These are phyloP conservation scores for Lycorma delicatula DNA, from an alignment of 1,140 invertebrate genomes.

Conservation along the genomic window DNA sequence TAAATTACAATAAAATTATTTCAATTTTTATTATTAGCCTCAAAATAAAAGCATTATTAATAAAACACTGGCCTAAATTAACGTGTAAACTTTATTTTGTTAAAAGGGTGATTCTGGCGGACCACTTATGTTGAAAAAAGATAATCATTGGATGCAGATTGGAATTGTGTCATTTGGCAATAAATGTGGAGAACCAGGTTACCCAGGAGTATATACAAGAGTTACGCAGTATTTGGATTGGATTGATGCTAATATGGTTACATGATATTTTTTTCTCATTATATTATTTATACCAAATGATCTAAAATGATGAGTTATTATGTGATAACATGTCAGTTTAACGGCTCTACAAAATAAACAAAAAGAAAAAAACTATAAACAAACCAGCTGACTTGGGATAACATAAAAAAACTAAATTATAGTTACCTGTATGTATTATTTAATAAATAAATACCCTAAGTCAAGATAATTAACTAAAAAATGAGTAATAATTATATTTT, in stretches of 20 bases:
- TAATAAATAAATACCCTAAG: too few species aligned
- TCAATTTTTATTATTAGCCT: background rate
- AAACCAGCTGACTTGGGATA: too few species aligned
- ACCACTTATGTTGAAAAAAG: constrained; percentile 69
- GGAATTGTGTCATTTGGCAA: constrained; percentile 88
- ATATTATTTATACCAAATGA: background rate
- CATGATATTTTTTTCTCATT: background rate
- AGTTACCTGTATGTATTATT: too few species aligned
- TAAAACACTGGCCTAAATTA: too few species aligned
- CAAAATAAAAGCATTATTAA: background rate
- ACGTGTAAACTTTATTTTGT: too few species aligned
- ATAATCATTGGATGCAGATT: constrained; percentile 72
- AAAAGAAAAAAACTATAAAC: too few species aligned
- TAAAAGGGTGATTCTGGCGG: constrained; percentile 66
- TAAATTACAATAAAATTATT: background rate
- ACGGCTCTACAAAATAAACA: too few species aligned
- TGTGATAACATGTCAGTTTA: too few species aligned
- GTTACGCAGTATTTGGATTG: constrained; percentile 53
- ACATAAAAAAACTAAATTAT: too few species aligned
- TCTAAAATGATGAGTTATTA: too few species aligned
- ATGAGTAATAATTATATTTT: too few species aligned
- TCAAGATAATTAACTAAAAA: too few species aligned
- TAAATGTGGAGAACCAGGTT: constrained; percentile 79
- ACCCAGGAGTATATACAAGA: constrained; percentile 70
- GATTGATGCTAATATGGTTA: constrained; percentile 43